Conservation (phyloP, 1,140 invertebrate species). For the Drosophila nebulosa region DNA sequence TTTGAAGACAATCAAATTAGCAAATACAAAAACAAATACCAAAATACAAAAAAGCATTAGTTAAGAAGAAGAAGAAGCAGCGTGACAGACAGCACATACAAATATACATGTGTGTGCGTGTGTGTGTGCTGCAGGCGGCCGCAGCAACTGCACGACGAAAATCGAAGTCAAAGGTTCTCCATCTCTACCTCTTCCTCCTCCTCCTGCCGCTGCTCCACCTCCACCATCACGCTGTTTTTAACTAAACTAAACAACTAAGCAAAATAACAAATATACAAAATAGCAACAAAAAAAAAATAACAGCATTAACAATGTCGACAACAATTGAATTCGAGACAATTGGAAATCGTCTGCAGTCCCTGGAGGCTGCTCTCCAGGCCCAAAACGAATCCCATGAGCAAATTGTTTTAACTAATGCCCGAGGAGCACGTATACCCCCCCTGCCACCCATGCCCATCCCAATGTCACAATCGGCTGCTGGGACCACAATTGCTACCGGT, state of each 20-base stretch:
- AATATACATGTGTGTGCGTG: conserved; percentile 27
- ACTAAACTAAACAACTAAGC: background rate
- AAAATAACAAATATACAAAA: background rate
- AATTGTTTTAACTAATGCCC: conserved; percentile 58
- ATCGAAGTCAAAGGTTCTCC: conserved; percentile 38
- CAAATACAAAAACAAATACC: conserved; percentile 30
- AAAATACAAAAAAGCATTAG: conserved; percentile 14
- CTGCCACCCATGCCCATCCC: conserved; percentile 32
- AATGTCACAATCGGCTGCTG: background rate
- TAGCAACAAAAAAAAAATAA: background rate
- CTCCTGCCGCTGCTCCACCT: background rate
- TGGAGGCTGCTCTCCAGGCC: conserved; percentile 85
- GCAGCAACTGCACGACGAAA: conserved; percentile 45
- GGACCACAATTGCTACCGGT: conserved; percentile 2
- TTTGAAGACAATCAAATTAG: conserved; percentile 40
- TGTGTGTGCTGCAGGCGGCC: conserved; percentile 42
- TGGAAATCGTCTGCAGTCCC: conserved; percentile 85
- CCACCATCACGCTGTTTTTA: conserved; percentile 1
- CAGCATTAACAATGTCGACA: conserved; percentile 49
- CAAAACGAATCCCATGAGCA: conserved; percentile 84
- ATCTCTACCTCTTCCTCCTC: background rate
- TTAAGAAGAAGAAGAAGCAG: background rate
- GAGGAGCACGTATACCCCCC: conserved; percentile 41
- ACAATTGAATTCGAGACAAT: conserved; percentile 80
- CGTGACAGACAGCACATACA: conserved; percentile 19